Percentiles rank a stretch among this genome's conserved stretches.
Conservation (phyloP, 1,140 invertebrate genomes). For the Trachelipus rathkii region DNA sequence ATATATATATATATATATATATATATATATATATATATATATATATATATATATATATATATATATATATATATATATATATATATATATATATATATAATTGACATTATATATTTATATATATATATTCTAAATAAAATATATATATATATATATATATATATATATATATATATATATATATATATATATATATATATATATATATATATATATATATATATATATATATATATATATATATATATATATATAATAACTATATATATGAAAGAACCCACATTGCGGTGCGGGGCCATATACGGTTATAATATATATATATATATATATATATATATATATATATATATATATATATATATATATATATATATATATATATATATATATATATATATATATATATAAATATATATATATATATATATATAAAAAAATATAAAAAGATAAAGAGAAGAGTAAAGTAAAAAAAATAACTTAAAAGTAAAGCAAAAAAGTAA, state of each 20-base stretch:
- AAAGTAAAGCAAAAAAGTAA: too few species aligned
- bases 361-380: conserved; percentile 16
- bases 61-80: conserved; percentile 18
- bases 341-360: conserved; percentile 17
- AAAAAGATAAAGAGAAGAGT: neutral
- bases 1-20: neutral
- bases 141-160: conserved; percentile 10
- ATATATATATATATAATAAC: neutral
- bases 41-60: neutral
- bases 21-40: neutral
- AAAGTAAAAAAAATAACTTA: too few species aligned
- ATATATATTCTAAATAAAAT: too few species aligned
- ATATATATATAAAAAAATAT: conserved; percentile 9
- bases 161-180: conserved; percentile 13
- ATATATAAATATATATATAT: conserved; percentile 19
- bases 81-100: conserved; percentile 6
- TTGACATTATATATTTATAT: conserved; percentile 14
- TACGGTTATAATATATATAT: conserved; percentile 14
- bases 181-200: conserved; percentile 20
- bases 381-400: conserved; percentile 6
- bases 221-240: conserved; percentile 20
- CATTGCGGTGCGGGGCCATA: too few species aligned
- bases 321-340: conserved; percentile 14
- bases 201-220: conserved; percentile 1
- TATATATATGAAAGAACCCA: too few species aligned